Percentiles rank a stretch among this genome's conserved stretches.
phyloP scores from a whole-genome alignment of 2,797 vertebrate species.

The Brachyrhaphis roseni region DNA sequence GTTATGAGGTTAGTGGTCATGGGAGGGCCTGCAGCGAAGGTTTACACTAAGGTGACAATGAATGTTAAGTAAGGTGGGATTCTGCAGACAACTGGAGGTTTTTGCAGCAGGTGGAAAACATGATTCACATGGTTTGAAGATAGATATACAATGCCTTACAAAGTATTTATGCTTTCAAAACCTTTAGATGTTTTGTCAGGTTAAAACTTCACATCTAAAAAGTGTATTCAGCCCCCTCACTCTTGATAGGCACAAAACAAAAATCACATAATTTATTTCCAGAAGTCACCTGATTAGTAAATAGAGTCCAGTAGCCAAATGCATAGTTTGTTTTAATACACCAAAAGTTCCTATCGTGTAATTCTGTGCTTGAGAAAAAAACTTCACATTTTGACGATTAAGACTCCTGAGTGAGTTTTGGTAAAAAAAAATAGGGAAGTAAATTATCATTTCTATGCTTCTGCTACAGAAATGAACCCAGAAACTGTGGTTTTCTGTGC shows the following conservation, averaged over 20 bases:
- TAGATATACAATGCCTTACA: not conserved
- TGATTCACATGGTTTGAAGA: not conserved
- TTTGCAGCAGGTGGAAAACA: constrained; percentile 24
- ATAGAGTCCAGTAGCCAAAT: not conserved
- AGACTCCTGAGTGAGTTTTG: not conserved
- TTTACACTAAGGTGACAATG: constrained; percentile 66
- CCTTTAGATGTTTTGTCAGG: not conserved
- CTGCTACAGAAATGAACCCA: not conserved
- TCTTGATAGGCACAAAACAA: not conserved
- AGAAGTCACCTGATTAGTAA: not conserved
- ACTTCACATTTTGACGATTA: not conserved
- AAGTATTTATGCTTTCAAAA: not conserved
- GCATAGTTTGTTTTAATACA: not conserved
- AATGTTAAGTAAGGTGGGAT: constrained; percentile 25
- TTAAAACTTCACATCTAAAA: not conserved
- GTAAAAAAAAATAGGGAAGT: not conserved
- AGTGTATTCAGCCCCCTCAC: not conserved
- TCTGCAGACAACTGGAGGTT: constrained; percentile 36
- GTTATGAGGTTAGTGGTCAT: constrained; percentile 34
- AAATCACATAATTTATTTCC: not conserved
- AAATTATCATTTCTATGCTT: not conserved
- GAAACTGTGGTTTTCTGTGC: not conserved
- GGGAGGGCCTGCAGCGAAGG: constrained; percentile 55
- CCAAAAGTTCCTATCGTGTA: not conserved
- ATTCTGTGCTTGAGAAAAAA: not conserved